Evolutionary conservation across 1,140 invertebrate species (phyloP).

Genomic region (Sycobia sp.): DNA sequence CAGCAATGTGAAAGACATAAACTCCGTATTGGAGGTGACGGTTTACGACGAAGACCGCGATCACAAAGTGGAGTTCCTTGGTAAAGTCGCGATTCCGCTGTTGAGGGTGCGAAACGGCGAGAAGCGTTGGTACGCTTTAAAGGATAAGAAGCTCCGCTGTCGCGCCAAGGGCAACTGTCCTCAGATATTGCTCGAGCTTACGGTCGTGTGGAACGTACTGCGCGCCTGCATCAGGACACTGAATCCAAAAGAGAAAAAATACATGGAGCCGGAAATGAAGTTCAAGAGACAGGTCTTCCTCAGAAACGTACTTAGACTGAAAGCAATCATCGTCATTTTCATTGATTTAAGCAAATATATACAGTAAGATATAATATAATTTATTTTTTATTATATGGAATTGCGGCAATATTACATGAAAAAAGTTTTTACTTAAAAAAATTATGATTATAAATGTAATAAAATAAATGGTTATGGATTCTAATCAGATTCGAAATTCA

Average conservation of each 20-base stretch:
- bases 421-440: too few relatives aligned
- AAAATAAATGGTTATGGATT: too few relatives aligned
- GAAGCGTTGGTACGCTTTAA: conserved; percentile 93
- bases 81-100: conserved; percentile 90
- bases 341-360: conserved; percentile 90
- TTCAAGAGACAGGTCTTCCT: conserved; percentile 95
- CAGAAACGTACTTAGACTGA: conserved; percentile 90
- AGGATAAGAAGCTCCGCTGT: conserved; percentile 91
- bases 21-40: conserved; percentile 94
- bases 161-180: conserved; percentile 88
- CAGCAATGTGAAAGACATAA: conserved; percentile 97
- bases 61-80: conserved; percentile 97
- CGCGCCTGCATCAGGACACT: conserved; percentile 89
- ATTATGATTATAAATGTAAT: too few relatives aligned
- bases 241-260: conserved; percentile 95
- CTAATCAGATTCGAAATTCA: neutral
- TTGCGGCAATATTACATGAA: too few relatives aligned
- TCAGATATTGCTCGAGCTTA: conserved; percentile 92
- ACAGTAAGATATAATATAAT: conserved; percentile 69
- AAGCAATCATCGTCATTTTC: conserved; percentile 86
- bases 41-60: conserved; percentile 98
- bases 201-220: conserved; percentile 89
- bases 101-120: conserved; percentile 87
- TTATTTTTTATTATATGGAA: conserved; percentile 1
- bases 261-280: conserved; percentile 91